Conservation (phyloP, 2,113 vertebrate genomes). For the Crotalus helleri region DNA sequence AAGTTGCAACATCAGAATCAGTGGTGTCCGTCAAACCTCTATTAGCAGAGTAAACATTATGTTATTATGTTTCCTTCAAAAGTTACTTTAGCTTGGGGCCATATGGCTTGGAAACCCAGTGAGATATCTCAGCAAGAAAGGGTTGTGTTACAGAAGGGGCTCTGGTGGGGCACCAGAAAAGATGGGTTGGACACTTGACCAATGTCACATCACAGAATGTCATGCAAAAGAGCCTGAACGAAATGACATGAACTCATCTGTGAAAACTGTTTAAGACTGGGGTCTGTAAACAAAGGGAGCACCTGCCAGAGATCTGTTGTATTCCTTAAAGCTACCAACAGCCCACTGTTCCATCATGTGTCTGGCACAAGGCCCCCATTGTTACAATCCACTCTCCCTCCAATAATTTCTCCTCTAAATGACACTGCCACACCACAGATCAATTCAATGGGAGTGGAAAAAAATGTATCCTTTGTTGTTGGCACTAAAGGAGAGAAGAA, state of each 20-base stretch:
- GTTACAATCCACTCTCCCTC: constrained; percentile 71
- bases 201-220: constrained; percentile 57
- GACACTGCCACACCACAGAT: constrained; percentile 76
- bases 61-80: constrained; percentile 41
- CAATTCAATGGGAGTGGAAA: constrained; percentile 71
- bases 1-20: not conserved
- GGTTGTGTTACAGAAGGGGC: constrained; percentile 51
- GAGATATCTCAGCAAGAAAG: constrained; percentile 55
- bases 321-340: constrained; percentile 68
- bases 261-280: constrained; percentile 69
- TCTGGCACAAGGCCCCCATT: constrained; percentile 84
- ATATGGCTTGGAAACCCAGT: constrained; percentile 55
- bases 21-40: constrained; percentile 1
- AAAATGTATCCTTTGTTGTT: constrained; percentile 82
- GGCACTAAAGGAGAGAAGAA: constrained; percentile 64
- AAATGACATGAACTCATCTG: constrained; percentile 69
- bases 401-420: constrained; percentile 67
- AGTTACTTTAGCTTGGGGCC: constrained; percentile 54
- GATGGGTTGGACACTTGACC: constrained; percentile 60
- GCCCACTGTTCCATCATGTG: constrained; percentile 72
- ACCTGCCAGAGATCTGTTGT: constrained; percentile 77
- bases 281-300: constrained; percentile 81
- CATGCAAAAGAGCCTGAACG: constrained; percentile 56
- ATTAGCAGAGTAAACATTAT: constrained; percentile 37
- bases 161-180: constrained; percentile 52